Base-by-base conservation (phyloP, 2,113 vertebrate genomes). In the Garra rufa region DNA sequence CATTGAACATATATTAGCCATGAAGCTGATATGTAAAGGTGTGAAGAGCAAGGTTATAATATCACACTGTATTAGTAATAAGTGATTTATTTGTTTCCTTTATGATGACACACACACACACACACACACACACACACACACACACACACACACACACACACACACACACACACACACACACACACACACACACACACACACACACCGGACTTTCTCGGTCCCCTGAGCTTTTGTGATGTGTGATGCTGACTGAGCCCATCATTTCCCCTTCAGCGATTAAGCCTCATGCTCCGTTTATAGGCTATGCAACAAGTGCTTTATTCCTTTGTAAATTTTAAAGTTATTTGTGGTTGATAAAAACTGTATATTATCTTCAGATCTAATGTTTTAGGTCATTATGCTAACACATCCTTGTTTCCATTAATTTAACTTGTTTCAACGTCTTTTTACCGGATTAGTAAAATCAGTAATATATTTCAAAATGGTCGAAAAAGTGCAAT, bases 281-380 rank as follows among this genome's bases (percentile, higher is more conserved):
- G 14, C 8, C 38, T 77, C 50, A 6, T 43, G 43, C 21, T 41
- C 21, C 19, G 21, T 70, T 50, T 70, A 21, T 9, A n/a, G n/a
- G n/a, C n/a, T n/a, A 50, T n/a, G 63, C 61, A 84, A 84, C 73
- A 77, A 77, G 82, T 84, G 73, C 11, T 76, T 50, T 10, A 50
- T 14, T 15, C 17, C 48, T 46, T 43, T 44, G 21, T 43, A 24
- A 1, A 17, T 41, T 55, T 43, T 26, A 7, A 21, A 41, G 15
- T 34, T 76, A 52, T 78, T 59, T 61, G 30, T 78, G 52, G 21
- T 61, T 78, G 6, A 41, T 7, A 3, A 34, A 76, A 19, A 4
- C 0, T 21, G 0, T 43, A 14, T 63, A 44, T 26, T 73, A 7
- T 6, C n/a, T 24, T n/a, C 41, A 7, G 13, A 24, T 44, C 9